These are phyloP conservation scores for Xestia xanthographa DNA, from an alignment of 2,888 invertebrate species.

Conservation along the genomic window DNA sequence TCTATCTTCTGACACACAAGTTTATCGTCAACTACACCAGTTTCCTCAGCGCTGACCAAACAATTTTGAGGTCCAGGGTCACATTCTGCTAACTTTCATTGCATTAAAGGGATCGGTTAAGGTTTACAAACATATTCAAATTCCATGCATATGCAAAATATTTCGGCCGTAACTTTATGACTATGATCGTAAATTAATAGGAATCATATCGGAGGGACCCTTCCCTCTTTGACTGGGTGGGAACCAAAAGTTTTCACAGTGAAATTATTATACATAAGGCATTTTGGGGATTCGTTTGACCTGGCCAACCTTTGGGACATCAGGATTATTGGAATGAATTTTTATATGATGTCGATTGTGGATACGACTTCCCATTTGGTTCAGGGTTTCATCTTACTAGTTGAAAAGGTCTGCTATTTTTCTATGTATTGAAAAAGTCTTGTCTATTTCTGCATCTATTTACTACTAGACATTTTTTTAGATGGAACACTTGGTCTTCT, in stretches of 20 bases:
- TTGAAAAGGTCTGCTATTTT: not conserved
- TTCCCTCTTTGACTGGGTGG: constrained; percentile 40
- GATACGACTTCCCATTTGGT: not conserved
- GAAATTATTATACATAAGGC: constrained; percentile 56
- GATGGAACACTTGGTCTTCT: not conserved
- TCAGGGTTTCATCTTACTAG: not conserved
- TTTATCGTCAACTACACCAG: constrained; percentile 1
- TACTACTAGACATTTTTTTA: not conserved
- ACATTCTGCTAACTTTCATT: constrained; percentile 64
- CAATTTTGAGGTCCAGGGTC: constrained; percentile 42
- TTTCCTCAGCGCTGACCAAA: constrained; percentile 31
- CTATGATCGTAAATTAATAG: constrained; percentile 60
- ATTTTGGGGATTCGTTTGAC: constrained; percentile 34
- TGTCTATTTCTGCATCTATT: not conserved
- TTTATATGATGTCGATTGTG: not conserved
- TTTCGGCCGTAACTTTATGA: constrained; percentile 56
- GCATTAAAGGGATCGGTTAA: constrained; percentile 55
- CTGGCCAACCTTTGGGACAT: constrained; percentile 19
- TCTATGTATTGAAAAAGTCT: not conserved
- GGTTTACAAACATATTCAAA: constrained; percentile 65
- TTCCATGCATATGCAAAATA: constrained; percentile 65
- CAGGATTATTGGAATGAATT: constrained; percentile 7
- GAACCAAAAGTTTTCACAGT: constrained; percentile 51
- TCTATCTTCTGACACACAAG: not conserved
- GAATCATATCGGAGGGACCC: constrained; percentile 42